Evolutionary conservation across 2,797 vertebrate genomes (phyloP).

Genomic region (Siniperca undulata): DNA sequence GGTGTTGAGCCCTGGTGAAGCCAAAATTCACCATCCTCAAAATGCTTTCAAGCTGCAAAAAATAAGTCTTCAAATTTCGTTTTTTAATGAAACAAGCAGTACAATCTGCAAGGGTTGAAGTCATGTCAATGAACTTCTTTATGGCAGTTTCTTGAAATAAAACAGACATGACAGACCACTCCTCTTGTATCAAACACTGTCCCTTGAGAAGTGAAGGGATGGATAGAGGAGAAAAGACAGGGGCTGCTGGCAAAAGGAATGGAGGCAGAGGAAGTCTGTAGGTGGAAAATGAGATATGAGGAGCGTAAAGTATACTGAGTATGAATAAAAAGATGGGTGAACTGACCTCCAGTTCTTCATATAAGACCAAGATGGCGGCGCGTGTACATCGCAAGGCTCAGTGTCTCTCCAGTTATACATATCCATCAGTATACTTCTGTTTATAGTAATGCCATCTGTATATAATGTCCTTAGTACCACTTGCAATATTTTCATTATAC

Average conservation of each 20-base stretch:
- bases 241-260: background rate
- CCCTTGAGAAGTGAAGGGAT: background rate
- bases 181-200: background rate
- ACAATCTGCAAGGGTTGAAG: constrained; percentile 3
- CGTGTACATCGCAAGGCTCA: too few species aligned
- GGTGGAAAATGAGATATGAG: constrained; percentile 21
- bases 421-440: too few species aligned
- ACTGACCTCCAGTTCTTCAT: background rate
- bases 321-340: background rate
- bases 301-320: background rate
- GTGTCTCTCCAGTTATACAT: too few species aligned
- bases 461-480: too few species aligned
- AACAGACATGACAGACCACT: background rate
- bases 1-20: constrained; percentile 42
- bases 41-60: constrained; percentile 45
- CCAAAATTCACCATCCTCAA: constrained; percentile 55
- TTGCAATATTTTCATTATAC: too few species aligned
- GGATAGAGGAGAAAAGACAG: background rate
- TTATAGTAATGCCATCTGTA: too few species aligned
- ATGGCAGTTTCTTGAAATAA: constrained; percentile 15
- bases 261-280: constrained; percentile 8
- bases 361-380: background rate
- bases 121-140: constrained; percentile 7
- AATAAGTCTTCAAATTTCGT: constrained; percentile 2
- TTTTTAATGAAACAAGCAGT: constrained; percentile 1